Percentiles rank a stretch among this genome's conserved stretches.
phyloP scores from a whole-genome alignment of 2,888 invertebrate genomes.

The Amphiduros pacificus region DNA sequence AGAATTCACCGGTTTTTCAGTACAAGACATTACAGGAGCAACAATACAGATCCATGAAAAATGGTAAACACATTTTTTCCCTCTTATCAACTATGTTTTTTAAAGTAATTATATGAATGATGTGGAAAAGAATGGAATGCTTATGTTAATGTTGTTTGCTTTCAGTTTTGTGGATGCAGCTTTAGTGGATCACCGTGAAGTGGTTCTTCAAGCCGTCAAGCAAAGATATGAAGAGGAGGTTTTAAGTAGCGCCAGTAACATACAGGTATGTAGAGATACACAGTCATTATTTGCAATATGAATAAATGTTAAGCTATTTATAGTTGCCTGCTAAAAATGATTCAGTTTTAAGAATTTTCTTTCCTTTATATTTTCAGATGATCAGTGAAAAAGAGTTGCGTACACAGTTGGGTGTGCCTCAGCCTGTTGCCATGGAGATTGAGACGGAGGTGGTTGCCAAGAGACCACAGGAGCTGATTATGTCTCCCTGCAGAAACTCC shows the following conservation, averaged over 20 bases:
- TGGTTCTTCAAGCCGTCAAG: slow-evolving; percentile 52
- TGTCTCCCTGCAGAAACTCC: slow-evolving; percentile 40
- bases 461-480: slow-evolving; percentile 42
- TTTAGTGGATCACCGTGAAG: slow-evolving; percentile 50
- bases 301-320: not conserved
- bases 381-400: slow-evolving; percentile 45
- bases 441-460: not conserved
- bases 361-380: slow-evolving; percentile 35
- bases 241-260: slow-evolving; percentile 44
- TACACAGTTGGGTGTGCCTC: slow-evolving; percentile 42
- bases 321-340: not conserved
- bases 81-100: not conserved
- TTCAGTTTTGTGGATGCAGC: slow-evolving; percentile 50
- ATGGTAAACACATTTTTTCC: slow-evolving; percentile 42
- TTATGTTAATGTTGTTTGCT: slow-evolving; percentile 11
- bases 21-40: slow-evolving; percentile 45
- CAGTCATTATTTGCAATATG: not conserved
- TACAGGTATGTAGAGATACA: slow-evolving; percentile 38
- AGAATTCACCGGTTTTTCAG: slow-evolving; percentile 48
- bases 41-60: slow-evolving; percentile 50
- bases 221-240: slow-evolving; percentile 48
- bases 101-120: not conserved
- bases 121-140: not conserved
- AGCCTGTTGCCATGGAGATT: slow-evolving; percentile 11
- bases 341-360: not conserved